Conservation (phyloP, 2,797 vertebrate species). For the Gymnoscopelus microlampas region DNA sequence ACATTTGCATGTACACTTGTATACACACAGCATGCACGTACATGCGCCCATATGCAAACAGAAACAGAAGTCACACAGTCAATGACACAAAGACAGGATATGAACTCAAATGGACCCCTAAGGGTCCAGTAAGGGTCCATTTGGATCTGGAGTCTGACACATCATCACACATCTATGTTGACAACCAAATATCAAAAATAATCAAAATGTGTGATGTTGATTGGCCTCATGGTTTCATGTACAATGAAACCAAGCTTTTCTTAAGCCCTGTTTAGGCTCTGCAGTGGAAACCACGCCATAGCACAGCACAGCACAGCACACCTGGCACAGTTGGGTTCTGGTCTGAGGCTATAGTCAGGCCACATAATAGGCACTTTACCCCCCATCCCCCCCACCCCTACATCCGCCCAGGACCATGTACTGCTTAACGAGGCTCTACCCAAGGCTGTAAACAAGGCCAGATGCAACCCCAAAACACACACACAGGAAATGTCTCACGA, state of each 20-base stretch:
- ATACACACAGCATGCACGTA: slow-evolving; percentile 20
- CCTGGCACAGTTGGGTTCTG: slow-evolving; percentile 75
- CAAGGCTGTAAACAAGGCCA: slow-evolving; percentile 80
- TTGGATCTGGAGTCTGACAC: background rate
- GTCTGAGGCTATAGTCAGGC: slow-evolving; percentile 69
- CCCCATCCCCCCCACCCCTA: slow-evolving; percentile 48
- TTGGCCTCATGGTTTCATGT: no score
- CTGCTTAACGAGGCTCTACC: slow-evolving; percentile 76
- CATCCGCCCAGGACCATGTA: slow-evolving; percentile 68
- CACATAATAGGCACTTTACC: slow-evolving; percentile 74
- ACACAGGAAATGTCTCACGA: slow-evolving; percentile 81
- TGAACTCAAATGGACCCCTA: no score
- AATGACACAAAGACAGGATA: no score
- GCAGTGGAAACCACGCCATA: slow-evolving; percentile 56
- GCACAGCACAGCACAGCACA: slow-evolving; percentile 45
- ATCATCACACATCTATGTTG: background rate
- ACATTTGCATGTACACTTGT: slow-evolving; percentile 16
- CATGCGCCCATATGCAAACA: slow-evolving; percentile 22
- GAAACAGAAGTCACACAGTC: slow-evolving; percentile 1
- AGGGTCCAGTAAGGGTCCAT: no score
- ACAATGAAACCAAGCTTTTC: slow-evolving; percentile 31
- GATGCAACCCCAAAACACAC: slow-evolving; percentile 81
- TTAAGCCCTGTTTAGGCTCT: slow-evolving; percentile 38
- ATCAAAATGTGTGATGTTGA: background rate
- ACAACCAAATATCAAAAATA: background rate